phyloP scores from a whole-genome alignment of 2,113 vertebrate genomes.

The Tichodroma muraria region DNA sequence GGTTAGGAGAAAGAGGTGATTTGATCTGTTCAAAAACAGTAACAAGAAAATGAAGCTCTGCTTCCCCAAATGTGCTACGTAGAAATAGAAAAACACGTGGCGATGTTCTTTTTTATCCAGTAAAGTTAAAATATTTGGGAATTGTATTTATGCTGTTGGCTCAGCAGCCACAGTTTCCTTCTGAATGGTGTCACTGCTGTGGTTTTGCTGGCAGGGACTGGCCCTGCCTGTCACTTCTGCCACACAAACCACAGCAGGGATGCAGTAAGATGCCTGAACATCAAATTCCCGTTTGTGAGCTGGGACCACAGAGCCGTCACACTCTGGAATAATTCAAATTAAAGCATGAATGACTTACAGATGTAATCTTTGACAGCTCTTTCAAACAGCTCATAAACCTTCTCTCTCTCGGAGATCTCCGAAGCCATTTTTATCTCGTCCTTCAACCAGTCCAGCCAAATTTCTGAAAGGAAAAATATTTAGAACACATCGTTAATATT shows the following conservation, averaged over 20 bases:
- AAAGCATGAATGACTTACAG: slow-evolving; percentile 78
- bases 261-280: background rate
- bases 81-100: fast-evolving
- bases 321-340: background rate
- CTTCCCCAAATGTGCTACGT: background rate
- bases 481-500: background rate
- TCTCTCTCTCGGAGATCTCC: slow-evolving; percentile 81
- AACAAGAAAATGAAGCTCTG: too few relatives aligned
- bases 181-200: background rate
- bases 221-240: background rate
- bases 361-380: slow-evolving; percentile 90
- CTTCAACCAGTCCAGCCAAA: slow-evolving; percentile 97
- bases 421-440: slow-evolving; percentile 88
- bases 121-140: background rate
- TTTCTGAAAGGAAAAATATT: slow-evolving; percentile 71
- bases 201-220: background rate
- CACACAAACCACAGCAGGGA: background rate
- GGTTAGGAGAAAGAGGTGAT: background rate
- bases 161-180: background rate
- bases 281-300: background rate
- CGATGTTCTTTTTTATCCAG: fast-evolving
- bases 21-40: fast-evolving
- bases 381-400: slow-evolving; percentile 90
- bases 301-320: background rate
- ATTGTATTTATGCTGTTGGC: background rate